Conservation (phyloP, 1,140 invertebrate species). For the Drosophila bocki region DNA sequence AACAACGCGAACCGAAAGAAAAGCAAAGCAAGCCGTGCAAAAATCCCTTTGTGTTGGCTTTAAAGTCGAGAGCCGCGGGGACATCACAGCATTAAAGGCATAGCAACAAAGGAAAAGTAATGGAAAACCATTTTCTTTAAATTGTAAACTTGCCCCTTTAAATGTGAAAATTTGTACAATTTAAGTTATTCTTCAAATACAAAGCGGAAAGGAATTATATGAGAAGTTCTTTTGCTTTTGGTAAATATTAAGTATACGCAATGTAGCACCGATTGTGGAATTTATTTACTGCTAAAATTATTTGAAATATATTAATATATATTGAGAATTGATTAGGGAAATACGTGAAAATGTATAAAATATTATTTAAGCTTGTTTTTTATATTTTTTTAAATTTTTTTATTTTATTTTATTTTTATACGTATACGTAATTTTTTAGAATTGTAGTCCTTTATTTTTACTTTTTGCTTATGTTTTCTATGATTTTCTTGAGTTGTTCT, state of each 20-base stretch:
- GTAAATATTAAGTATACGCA: neutral
- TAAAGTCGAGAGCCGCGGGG: slow-evolving; percentile 18
- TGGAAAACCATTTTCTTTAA: neutral
- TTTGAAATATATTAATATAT: neutral
- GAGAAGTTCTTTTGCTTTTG: too few species aligned
- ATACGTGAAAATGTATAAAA: neutral
- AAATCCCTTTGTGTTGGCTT: slow-evolving; percentile 43
- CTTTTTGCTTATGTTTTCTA: neutral
- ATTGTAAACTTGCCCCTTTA: too few species aligned
- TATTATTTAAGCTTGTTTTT: neutral
- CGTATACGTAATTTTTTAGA: neutral
- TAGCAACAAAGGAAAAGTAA: neutral
- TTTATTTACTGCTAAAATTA: neutral
- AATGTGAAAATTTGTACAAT: neutral
- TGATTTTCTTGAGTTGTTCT: neutral
- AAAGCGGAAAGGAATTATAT: neutral
- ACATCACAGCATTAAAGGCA: neutral
- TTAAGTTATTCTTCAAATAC: neutral
- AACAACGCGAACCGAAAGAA: slow-evolving; percentile 17
- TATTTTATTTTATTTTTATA: neutral
- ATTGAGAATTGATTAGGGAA: neutral
- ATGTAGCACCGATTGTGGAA: neutral
- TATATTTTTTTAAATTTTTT: neutral
- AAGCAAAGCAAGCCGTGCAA: slow-evolving; percentile 25
- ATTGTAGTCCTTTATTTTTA: neutral